Evolutionary conservation across 2,888 invertebrate species (phyloP).

Genomic region (Sarcophaga rosellei): DNA sequence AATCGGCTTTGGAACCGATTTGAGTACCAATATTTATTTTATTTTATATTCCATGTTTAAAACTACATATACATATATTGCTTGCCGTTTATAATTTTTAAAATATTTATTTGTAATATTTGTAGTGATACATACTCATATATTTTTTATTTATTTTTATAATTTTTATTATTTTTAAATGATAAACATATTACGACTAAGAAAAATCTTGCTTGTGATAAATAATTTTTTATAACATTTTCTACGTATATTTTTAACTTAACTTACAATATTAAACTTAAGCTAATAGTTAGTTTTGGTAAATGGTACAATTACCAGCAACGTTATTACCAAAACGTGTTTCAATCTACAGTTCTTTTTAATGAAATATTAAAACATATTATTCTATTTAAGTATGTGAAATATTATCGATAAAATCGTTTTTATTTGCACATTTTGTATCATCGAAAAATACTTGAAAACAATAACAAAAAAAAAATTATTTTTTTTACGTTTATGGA

Average conservation of each 20-base stretch:
- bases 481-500: slow-evolving; percentile 63
- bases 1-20: background rate
- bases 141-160: slow-evolving; percentile 36
- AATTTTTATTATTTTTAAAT: background rate
- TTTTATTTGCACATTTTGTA: slow-evolving; percentile 63
- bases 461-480: slow-evolving; percentile 64
- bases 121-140: too few relatives aligned
- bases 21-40: background rate
- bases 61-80: slow-evolving; percentile 19
- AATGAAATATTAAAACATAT: slow-evolving; percentile 29
- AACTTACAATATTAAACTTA: background rate
- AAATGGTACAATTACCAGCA: slow-evolving; percentile 51
- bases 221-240: too few relatives aligned
- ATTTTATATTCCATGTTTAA: background rate
- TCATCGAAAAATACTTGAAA: slow-evolving; percentile 68
- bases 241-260: too few relatives aligned
- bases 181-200: background rate
- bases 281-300: slow-evolving; percentile 49
- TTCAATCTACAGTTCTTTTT: slow-evolving; percentile 52
- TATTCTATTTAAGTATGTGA: background rate
- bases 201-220: slow-evolving; percentile 47
- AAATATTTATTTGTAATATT: background rate
- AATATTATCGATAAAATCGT: background rate
- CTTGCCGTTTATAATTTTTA: slow-evolving; percentile 38
- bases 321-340: slow-evolving; percentile 59